phyloP scores from a whole-genome alignment of 2,113 vertebrate species.

The Arothron firmamentum region DNA sequence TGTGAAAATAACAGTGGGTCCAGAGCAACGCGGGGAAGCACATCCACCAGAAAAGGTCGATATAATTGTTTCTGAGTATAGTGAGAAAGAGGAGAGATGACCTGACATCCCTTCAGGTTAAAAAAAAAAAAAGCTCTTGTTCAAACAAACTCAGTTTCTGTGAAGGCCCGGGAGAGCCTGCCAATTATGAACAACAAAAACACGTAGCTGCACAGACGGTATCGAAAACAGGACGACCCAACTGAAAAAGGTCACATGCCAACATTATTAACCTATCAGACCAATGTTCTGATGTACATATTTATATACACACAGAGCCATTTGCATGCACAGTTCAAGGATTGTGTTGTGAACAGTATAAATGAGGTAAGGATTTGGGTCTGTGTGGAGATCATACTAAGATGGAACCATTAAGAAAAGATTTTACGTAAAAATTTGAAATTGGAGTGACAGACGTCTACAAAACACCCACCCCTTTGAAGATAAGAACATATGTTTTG shows the following conservation, averaged over 20 bases:
- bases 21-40: slow-evolving; percentile 42
- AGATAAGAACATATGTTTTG: slow-evolving; percentile 15
- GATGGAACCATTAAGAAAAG: slow-evolving; percentile 40
- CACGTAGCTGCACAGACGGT: slow-evolving; percentile 62
- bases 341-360: slow-evolving; percentile 51
- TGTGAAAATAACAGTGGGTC: slow-evolving; percentile 57
- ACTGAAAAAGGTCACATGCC: slow-evolving; percentile 61
- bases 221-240: slow-evolving; percentile 50
- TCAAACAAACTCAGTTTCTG: slow-evolving; percentile 32
- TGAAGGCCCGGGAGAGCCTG: slow-evolving; percentile 44
- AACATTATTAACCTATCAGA: slow-evolving; percentile 65
- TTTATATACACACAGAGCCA: slow-evolving; percentile 52
- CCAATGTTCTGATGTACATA: slow-evolving; percentile 66
- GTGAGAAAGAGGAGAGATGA: neutral
- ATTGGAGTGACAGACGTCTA: slow-evolving; percentile 26
- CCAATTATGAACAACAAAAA: slow-evolving; percentile 40
- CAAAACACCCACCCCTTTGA: slow-evolving; percentile 31
- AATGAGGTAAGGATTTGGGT: slow-evolving; percentile 64
- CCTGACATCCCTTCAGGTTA: slow-evolving; percentile 40
- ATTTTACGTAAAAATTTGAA: slow-evolving; percentile 29
- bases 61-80: slow-evolving; percentile 14
- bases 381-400: slow-evolving; percentile 35
- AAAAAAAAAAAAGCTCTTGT: slow-evolving; percentile 19
- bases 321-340: slow-evolving; percentile 43
- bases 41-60: slow-evolving; percentile 7